Percentiles rank a stretch among this genome's conserved stretches.
phyloP scores from a whole-genome alignment of 2,113 vertebrate genomes.

The Hypomesus transpacificus region DNA sequence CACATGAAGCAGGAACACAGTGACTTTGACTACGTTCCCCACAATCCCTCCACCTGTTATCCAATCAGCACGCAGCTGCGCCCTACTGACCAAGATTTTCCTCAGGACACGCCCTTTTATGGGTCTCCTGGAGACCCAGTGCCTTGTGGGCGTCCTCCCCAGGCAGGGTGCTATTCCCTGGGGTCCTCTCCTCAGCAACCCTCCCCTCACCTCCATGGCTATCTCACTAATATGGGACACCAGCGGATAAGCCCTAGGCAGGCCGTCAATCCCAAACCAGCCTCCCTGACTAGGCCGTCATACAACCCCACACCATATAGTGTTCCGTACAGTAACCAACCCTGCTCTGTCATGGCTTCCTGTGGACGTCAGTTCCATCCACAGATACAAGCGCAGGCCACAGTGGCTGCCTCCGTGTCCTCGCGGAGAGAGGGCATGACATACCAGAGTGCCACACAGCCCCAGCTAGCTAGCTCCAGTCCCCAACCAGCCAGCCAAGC shows the following conservation, averaged over 20 bases:
- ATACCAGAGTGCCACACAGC: conserved; percentile 69
- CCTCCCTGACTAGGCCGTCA: conserved; percentile 71
- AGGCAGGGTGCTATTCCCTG: conserved; percentile 64
- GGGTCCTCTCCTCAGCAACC: conserved; percentile 65
- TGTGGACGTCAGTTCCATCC: conserved; percentile 72
- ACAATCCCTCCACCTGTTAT: conserved; percentile 63
- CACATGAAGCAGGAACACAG: conserved; percentile 82
- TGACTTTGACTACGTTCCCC: conserved; percentile 72
- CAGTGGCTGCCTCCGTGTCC: conserved; percentile 59
- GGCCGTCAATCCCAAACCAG: conserved; percentile 68
- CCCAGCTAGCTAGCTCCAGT: conserved; percentile 53
- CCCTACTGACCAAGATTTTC: conserved; percentile 70
- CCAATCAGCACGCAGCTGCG: conserved; percentile 41
- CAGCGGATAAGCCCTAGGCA: conserved; percentile 66
- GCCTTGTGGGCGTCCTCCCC: conserved; percentile 66
- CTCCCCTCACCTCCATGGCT: conserved; percentile 66
- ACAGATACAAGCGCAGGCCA: conserved; percentile 71
- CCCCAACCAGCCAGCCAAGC: conserved; percentile 58
- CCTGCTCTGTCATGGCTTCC: conserved; percentile 75
- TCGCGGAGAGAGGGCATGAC: conserved; percentile 71
- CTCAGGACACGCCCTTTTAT: conserved; percentile 68
- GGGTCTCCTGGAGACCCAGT: conserved; percentile 69
- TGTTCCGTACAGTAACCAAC: conserved; percentile 73
- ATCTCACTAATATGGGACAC: conserved; percentile 65
- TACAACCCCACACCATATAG: conserved; percentile 78